phyloP scores from a whole-genome alignment of 2,888 invertebrate genomes.

The Mycogona germanica region DNA sequence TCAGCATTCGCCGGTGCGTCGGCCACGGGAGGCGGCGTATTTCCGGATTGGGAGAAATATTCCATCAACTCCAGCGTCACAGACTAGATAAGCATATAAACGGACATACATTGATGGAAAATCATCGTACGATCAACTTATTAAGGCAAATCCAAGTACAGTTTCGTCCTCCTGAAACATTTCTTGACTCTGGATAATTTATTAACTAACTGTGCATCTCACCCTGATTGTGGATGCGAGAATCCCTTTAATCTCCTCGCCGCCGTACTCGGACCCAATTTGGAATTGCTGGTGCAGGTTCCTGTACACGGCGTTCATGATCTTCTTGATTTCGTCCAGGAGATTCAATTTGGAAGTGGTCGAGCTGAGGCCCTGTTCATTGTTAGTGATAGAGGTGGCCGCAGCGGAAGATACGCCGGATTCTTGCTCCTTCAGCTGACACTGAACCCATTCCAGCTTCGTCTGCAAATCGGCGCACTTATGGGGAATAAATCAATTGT shows the following conservation, averaged over 20 bases:
- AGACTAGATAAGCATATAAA: no score
- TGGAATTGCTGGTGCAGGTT: slow-evolving; percentile 8
- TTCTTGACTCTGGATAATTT: background rate
- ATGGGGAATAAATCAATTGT: background rate
- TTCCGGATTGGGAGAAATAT: slow-evolving; percentile 5
- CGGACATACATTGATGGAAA: no score
- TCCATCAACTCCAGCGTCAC: slow-evolving; percentile 13
- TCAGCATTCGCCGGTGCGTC: background rate
- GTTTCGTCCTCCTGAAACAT: background rate
- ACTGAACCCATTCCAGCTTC: background rate
- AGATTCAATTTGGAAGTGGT: background rate
- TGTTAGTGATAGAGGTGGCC: no score
- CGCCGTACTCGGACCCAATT: background rate
- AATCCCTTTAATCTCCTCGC: slow-evolving; percentile 1
- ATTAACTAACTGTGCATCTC: background rate
- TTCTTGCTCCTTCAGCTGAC: background rate
- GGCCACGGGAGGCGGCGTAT: background rate
- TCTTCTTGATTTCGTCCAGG: slow-evolving; percentile 11
- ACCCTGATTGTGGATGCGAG: slow-evolving; percentile 12
- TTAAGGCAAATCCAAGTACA: background rate
- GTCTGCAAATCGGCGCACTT: background rate
- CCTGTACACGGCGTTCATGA: slow-evolving; percentile 15
- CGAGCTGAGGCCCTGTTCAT: background rate
- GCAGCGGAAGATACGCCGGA: no score
- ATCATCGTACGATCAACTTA: background rate